phyloP scores from a whole-genome alignment of 2,113 vertebrate genomes.

The Corvus hawaiiensis region DNA sequence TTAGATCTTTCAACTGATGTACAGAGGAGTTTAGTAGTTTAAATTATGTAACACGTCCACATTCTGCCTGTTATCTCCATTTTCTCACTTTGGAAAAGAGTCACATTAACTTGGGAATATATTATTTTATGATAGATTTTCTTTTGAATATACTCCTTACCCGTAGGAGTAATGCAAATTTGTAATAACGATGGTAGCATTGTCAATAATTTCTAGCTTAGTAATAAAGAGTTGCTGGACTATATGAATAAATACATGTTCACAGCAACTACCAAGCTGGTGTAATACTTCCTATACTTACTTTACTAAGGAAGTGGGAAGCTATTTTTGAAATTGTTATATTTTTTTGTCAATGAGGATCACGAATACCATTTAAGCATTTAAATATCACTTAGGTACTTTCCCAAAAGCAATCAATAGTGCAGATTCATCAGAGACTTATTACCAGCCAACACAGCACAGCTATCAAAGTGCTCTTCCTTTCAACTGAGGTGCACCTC shows the following conservation, averaged over 20 bases:
- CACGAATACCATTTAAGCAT: background rate
- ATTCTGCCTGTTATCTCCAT: background rate
- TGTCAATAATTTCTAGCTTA: background rate
- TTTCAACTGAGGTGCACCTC: background rate
- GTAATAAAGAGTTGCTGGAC: background rate
- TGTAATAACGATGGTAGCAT: background rate
- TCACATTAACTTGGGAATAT: background rate
- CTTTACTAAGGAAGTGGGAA: background rate
- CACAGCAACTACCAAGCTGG: background rate
- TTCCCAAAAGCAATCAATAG: background rate
- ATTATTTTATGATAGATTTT: background rate
- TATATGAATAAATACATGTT: background rate
- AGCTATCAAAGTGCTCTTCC: background rate
- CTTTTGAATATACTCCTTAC: background rate
- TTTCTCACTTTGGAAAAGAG: background rate
- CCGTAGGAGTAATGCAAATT: background rate
- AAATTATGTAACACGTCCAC: fast-evolving
- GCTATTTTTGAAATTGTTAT: background rate
- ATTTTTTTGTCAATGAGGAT: background rate
- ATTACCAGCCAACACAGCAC: background rate
- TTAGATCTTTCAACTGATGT: background rate
- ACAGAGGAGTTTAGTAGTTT: background rate
- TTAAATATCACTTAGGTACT: background rate
- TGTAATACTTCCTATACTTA: background rate
- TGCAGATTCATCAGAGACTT: background rate